A percentile compares a stretch with the other conserved stretches of the same genome.
These are phyloP conservation scores for Drosophila repletoides DNA, from an alignment of 1,140 invertebrate species.

Conservation along the genomic window DNA sequence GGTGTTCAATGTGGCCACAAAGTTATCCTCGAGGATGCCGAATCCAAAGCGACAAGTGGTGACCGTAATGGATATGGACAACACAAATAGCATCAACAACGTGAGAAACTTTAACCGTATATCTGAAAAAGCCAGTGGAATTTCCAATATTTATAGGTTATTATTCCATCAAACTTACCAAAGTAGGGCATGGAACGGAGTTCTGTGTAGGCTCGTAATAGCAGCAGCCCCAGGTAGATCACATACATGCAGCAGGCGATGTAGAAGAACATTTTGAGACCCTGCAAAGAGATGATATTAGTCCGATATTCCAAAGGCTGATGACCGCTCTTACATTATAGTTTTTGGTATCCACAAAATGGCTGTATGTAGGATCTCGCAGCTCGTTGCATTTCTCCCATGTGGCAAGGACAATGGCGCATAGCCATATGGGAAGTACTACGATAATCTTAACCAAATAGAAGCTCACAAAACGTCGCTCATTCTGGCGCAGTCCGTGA, in stretches of 20 bases:
- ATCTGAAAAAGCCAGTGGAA: slow-evolving; percentile 85
- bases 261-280: slow-evolving; percentile 94
- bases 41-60: slow-evolving; percentile 93
- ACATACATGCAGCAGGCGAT: slow-evolving; percentile 92
- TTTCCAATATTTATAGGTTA: background rate
- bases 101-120: slow-evolving; percentile 95
- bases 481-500: slow-evolving; percentile 97
- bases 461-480: slow-evolving; percentile 92
- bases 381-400: slow-evolving; percentile 96
- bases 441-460: slow-evolving; percentile 95
- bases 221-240: slow-evolving; percentile 91
- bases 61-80: slow-evolving; percentile 90
- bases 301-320: no score
- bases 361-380: slow-evolving; percentile 96
- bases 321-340: slow-evolving; percentile 89
- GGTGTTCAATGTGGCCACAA: slow-evolving; percentile 92
- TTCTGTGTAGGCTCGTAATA: slow-evolving; percentile 96
- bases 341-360: slow-evolving; percentile 92
- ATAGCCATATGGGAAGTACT: slow-evolving; percentile 93
- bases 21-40: slow-evolving; percentile 95
- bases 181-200: slow-evolving; percentile 98
- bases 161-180: slow-evolving; percentile 85
- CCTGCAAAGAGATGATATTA: slow-evolving; percentile 74
- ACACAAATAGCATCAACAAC: slow-evolving; percentile 91
- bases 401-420: slow-evolving; percentile 91